Percentiles rank a stretch among this genome's conserved stretches.
These are phyloP conservation scores for Halictus ligatus DNA, from an alignment of 2,888 invertebrate species.

Conservation along the genomic window DNA sequence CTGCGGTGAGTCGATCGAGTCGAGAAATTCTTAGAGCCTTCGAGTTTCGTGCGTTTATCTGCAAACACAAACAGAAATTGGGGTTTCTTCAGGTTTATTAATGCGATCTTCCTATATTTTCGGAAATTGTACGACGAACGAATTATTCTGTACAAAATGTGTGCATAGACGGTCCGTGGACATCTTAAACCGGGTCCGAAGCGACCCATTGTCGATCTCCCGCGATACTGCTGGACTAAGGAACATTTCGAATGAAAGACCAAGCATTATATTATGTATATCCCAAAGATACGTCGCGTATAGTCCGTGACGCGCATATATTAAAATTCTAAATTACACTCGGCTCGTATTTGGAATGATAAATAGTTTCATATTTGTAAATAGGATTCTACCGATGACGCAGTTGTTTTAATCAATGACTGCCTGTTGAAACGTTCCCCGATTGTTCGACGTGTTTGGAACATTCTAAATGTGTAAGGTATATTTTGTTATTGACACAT, in stretches of 20 bases:
- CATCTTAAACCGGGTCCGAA: neutral
- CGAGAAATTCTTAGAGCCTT: neutral
- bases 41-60: neutral
- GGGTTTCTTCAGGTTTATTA: neutral
- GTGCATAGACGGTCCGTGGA: neutral
- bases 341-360: conserved; percentile 10
- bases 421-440: conserved; percentile 24
- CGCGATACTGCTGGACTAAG: neutral
- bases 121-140: neutral
- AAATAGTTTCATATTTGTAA: conserved; percentile 40
- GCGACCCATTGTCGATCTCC: neutral
- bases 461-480: neutral
- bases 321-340: conserved; percentile 43
- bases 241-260: neutral
- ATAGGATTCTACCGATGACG: conserved; percentile 67
- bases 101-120: neutral
- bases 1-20: neutral
- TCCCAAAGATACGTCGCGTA: neutral
- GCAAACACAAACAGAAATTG: neutral
- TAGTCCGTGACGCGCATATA: conserved; percentile 15
- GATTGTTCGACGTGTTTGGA: conserved; percentile 74
- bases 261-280: neutral
- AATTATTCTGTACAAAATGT: neutral
- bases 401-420: conserved; percentile 64
- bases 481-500: neutral